These are phyloP conservation scores for Dilophus febrilis DNA, from an alignment of 2,888 invertebrate genomes.

Conservation along the genomic window DNA sequence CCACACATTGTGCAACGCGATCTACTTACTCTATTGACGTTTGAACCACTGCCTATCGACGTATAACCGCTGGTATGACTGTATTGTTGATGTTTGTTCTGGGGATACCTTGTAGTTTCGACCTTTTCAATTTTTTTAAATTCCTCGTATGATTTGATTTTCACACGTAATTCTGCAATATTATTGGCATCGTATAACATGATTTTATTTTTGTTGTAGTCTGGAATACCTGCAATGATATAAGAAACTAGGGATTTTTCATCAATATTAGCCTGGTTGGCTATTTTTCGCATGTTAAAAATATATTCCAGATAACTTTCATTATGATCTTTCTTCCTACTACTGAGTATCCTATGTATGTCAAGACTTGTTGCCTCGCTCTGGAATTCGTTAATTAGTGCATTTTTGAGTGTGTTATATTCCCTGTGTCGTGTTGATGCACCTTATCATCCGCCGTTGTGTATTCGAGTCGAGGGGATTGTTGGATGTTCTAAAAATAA, in stretches of 20 bases:
- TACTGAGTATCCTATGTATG: slow-evolving; percentile 5
- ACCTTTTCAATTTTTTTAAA: background rate
- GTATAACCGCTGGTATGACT: no score
- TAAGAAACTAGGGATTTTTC: slow-evolving; percentile 7
- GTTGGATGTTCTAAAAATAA: no score
- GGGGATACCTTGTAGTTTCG: no score
- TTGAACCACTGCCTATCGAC: no score
- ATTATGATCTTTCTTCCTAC: slow-evolving; percentile 3
- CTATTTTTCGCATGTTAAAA: slow-evolving; percentile 8
- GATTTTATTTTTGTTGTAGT: slow-evolving; percentile 7
- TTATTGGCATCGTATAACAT: background rate
- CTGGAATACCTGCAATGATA: slow-evolving; percentile 6
- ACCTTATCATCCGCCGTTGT: no score
- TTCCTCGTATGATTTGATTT: background rate
- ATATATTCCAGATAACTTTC: slow-evolving; percentile 7
- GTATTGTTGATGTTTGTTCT: background rate
- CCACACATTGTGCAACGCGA: slow-evolving; percentile 7
- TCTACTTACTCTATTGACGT: no score
- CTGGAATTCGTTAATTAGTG: slow-evolving; percentile 4
- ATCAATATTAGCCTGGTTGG: slow-evolving; percentile 6
- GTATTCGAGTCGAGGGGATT: no score
- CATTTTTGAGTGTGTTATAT: slow-evolving; percentile 4
- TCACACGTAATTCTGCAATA: background rate
- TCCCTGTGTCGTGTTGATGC: no score
- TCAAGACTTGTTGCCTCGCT: slow-evolving; percentile 4